Percentiles rank a stretch among this genome's conserved stretches.
Conservation (phyloP, 2,888 invertebrate genomes). For the Odontothrips loti region DNA sequence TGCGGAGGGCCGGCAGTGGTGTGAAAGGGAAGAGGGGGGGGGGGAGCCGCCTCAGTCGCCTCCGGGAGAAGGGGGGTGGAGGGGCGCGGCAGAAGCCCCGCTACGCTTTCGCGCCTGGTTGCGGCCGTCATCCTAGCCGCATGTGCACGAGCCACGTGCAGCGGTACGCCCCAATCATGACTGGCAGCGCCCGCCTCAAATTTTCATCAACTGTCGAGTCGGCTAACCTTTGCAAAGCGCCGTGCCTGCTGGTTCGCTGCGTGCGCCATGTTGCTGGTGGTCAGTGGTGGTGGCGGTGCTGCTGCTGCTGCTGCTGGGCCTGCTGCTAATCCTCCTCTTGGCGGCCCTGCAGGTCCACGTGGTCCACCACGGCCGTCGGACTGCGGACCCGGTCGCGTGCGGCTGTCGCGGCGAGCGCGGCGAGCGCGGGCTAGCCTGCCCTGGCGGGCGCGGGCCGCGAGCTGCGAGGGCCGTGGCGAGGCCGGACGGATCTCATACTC, state of each 20-base stretch:
- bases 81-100: neutral
- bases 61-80: neutral
- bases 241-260: neutral
- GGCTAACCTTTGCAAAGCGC: slow-evolving; percentile 8
- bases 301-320: neutral
- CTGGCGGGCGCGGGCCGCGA: slow-evolving; percentile 19
- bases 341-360: neutral
- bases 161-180: too few species aligned
- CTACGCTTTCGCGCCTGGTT: neutral
- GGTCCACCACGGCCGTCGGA: neutral
- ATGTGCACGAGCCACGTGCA: too few species aligned
- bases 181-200: too few species aligned
- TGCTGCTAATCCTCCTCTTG: neutral
- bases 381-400: neutral
- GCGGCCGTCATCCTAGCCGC: too few species aligned
- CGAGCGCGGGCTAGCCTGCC: slow-evolving; percentile 21
- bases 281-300: neutral
- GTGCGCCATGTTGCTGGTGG: slow-evolving; percentile 13
- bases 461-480: slow-evolving; percentile 17
- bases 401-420: neutral
- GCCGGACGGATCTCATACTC: slow-evolving; percentile 21
- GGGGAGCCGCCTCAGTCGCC: neutral
- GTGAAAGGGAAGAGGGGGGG: too few species aligned
- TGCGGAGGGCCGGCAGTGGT: too few species aligned
- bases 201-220: too few species aligned